Conservation (phyloP, 2,888 invertebrate species). For the Lamellibrachia columna region DNA sequence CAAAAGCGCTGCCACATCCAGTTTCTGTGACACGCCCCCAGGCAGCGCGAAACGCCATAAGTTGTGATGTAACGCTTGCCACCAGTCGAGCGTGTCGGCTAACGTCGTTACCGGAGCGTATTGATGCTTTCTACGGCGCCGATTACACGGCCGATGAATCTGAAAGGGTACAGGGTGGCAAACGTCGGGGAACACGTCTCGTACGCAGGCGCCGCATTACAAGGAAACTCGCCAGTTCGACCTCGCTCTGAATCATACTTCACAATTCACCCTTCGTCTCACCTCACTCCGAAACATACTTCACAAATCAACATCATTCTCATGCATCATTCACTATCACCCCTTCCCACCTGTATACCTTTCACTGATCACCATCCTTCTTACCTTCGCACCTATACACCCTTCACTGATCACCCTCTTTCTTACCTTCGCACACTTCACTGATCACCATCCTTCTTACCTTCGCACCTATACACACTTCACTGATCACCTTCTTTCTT, state of each 20-base stretch:
- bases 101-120: constrained; percentile 12
- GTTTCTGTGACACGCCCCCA: not conserved
- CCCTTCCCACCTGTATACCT: not conserved
- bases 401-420: too few relatives aligned
- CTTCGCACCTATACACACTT: too few relatives aligned
- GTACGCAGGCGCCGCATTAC: not conserved
- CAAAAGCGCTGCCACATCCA: not conserved
- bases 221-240: not conserved
- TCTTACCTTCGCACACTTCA: too few relatives aligned
- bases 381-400: not conserved
- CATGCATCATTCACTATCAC: not conserved
- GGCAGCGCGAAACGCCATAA: not conserved
- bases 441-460: too few relatives aligned
- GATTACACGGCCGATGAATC: not conserved
- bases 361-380: not conserved
- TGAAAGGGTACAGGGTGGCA: not conserved
- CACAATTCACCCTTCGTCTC: not conserved
- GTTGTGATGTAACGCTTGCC: not conserved
- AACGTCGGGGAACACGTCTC: not conserved
- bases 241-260: not conserved
- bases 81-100: not conserved
- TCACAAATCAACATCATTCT: not conserved
- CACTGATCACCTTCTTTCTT: too few relatives aligned
- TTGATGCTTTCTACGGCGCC: not conserved
- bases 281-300: not conserved